A percentile compares a stretch with the other conserved stretches of the same genome.
Conservation (phyloP, 2,888 invertebrate genomes). For the Plebejus melissa region DNA sequence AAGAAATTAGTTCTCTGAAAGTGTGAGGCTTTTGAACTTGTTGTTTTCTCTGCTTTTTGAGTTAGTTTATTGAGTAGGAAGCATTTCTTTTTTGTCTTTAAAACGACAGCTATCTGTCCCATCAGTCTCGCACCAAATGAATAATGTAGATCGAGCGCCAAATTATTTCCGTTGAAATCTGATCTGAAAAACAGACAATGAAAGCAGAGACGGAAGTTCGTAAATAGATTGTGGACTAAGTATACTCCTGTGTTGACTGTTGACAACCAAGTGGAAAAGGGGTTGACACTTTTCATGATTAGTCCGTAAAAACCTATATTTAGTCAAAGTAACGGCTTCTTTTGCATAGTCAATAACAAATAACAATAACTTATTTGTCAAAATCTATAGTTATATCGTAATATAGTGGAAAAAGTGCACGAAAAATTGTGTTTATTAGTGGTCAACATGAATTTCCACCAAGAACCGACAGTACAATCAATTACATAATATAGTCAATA, state of each 20-base stretch:
- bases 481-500: too few relatives aligned
- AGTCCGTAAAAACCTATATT: not conserved
- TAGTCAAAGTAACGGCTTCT: not conserved
- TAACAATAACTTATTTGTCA: too few relatives aligned
- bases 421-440: too few relatives aligned
- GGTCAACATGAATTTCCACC: too few relatives aligned
- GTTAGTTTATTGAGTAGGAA: not conserved
- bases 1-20: not conserved
- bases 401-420: too few relatives aligned
- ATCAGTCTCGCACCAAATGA: conserved; percentile 14
- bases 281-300: not conserved
- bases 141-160: conserved; percentile 14
- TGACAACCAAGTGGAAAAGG: not conserved
- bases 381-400: too few relatives aligned
- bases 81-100: not conserved
- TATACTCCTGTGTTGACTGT: conserved; percentile 1
- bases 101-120: not conserved
- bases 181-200: conserved; percentile 11
- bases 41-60: not conserved
- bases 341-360: too few relatives aligned
- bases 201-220: not conserved
- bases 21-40: not conserved
- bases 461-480: too few relatives aligned
- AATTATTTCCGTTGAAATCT: conserved; percentile 7
- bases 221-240: not conserved